A percentile compares a stretch with the other conserved stretches of the same genome.
Evolutionary conservation across 2,888 invertebrate genomes (phyloP).

Genomic region (Cerceris ruficornis): DNA sequence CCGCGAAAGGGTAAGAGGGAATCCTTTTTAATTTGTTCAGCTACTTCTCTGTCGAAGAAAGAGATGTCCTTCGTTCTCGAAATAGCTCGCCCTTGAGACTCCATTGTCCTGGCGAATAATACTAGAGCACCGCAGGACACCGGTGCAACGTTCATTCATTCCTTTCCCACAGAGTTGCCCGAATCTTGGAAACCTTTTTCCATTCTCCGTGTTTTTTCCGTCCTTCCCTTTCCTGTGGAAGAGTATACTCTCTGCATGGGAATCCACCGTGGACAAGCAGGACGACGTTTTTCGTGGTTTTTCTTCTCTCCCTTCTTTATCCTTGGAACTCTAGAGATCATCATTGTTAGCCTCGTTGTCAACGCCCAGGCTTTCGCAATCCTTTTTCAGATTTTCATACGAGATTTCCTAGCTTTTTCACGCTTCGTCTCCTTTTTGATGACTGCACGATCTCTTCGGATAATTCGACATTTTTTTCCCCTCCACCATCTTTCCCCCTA

Average conservation of each 20-base stretch:
- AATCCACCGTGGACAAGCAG: constrained; percentile 49
- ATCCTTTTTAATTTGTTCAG: constrained; percentile 54
- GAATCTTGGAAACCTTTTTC: constrained; percentile 78
- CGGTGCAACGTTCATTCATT: constrained; percentile 67
- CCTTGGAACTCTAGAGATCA: constrained; percentile 57
- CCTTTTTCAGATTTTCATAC: constrained; percentile 67
- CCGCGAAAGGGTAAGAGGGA: constrained; percentile 1
- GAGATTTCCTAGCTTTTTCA: constrained; percentile 62
- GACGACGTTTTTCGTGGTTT: constrained; percentile 49
- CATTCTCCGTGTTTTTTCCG: constrained; percentile 72
- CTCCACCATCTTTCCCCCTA: background rate
- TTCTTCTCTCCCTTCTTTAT: constrained; percentile 50
- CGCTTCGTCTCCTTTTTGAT: constrained; percentile 43
- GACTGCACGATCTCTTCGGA: constrained; percentile 30
- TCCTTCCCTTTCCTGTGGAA: constrained; percentile 40
- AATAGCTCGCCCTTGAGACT: constrained; percentile 58
- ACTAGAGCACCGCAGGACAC: constrained; percentile 72
- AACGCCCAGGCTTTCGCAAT: constrained; percentile 71
- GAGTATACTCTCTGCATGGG: constrained; percentile 60
- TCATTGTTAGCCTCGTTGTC: constrained; percentile 55
- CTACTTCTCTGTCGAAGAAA: constrained; percentile 33
- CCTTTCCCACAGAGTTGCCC: constrained; percentile 78
- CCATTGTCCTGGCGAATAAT: constrained; percentile 70
- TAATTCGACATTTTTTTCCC: constrained; percentile 22
- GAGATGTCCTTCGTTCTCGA: constrained; percentile 19